phyloP scores from a whole-genome alignment of 2,113 vertebrate genomes.

The Australoheros scitulus region DNA sequence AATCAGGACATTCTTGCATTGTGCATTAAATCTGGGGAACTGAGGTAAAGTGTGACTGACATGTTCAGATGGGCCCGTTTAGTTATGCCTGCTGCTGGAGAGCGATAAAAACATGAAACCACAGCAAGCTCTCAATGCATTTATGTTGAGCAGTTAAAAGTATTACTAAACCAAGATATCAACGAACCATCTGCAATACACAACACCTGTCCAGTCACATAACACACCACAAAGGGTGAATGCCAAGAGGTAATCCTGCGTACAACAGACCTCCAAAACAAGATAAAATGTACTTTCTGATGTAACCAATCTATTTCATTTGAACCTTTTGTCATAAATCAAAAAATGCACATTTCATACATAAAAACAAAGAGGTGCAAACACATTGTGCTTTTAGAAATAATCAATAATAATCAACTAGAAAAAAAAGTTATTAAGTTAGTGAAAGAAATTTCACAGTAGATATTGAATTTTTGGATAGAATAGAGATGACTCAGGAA shows the following conservation, averaged over 20 bases:
- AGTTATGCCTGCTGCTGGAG: constrained; percentile 30
- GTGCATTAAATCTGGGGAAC: constrained; percentile 20
- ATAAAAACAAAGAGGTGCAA: neutral
- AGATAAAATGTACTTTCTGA: neutral
- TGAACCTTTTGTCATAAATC: constrained; percentile 1
- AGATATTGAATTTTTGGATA: constrained; percentile 5
- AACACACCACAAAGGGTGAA: constrained; percentile 11
- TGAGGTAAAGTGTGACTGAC: constrained; percentile 33
- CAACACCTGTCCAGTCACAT: neutral
- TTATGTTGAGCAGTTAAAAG: neutral
- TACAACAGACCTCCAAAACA: constrained; percentile 7
- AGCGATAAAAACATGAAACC: constrained; percentile 46
- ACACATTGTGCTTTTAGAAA: neutral
- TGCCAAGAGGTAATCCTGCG: constrained; percentile 35
- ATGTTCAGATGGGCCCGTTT: constrained; percentile 20
- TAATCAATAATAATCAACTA: neutral
- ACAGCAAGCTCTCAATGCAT: neutral
- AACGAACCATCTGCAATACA: neutral
- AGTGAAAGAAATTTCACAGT: neutral
- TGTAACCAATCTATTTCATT: neutral
- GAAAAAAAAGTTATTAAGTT: neutral
- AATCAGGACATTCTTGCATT: neutral
- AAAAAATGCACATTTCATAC: neutral
- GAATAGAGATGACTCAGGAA: neutral
- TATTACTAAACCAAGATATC: constrained; percentile 11